Conservation (phyloP, 2,113 vertebrate genomes). For the Scalopus aquaticus region DNA sequence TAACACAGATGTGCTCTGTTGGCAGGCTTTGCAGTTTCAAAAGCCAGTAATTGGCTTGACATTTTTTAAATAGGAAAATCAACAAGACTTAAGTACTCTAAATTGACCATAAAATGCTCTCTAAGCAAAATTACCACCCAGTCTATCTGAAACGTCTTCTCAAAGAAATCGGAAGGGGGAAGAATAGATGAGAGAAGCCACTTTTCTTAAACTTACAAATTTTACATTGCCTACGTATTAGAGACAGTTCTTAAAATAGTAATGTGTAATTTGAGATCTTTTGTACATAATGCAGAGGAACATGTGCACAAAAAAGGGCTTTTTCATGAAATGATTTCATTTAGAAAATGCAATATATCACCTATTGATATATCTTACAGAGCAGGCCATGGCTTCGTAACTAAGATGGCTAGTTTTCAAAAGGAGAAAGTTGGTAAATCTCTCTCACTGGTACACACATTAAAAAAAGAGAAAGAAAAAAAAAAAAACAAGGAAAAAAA, state of each 20-base stretch:
- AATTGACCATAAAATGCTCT: conserved; percentile 27
- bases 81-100: not conserved
- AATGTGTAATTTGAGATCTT: not conserved
- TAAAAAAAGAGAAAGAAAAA: not conserved
- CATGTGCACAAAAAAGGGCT: not conserved
- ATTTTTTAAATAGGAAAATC: conserved; percentile 52
- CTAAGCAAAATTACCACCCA: not conserved
- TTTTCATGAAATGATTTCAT: not conserved
- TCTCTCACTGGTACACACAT: not conserved
- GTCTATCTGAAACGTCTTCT: not conserved
- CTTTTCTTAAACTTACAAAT: not conserved
- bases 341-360: not conserved
- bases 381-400: not conserved
- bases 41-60: conserved; percentile 25
- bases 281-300: not conserved
- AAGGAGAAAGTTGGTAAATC: not conserved
- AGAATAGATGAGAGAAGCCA: not conserved
- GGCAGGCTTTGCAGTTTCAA: not conserved
- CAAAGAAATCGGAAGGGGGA: not conserved
- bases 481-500: not conserved
- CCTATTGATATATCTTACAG: not conserved
- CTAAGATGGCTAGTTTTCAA: not conserved
- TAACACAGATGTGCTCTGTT: not conserved
- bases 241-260: not conserved
- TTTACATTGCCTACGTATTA: not conserved